Evolutionary conservation across 2,113 vertebrate genomes (phyloP), one percentile per base, ranked within the genome.

Genomic region (Piaya cayana): DNA sequence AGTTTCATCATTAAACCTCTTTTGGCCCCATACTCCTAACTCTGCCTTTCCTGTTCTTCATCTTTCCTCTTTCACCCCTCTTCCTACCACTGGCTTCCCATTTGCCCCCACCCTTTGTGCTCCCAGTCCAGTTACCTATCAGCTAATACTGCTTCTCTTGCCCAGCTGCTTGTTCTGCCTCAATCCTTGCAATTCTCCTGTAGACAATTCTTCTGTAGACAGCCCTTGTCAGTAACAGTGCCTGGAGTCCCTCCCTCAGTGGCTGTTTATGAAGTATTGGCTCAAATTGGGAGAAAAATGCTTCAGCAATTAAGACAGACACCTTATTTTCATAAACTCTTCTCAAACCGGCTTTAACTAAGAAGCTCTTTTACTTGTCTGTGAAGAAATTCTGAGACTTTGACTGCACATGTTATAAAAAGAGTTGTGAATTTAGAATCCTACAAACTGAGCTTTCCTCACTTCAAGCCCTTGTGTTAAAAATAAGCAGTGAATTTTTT

Each of bases 401-500:
- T 79, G 64, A 47, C 62, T 50, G 50, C 29, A 22, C 22, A 4
- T 36, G 26, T 78, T 91, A 53, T 18, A 83, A 86, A 90, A 62
- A 59, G 2, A 84, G n/a, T 67, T 75, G 50, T 7, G 29, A 64
- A 67, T 34, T 69, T 6, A 68, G 83, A 88, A 75, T 68, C n/a
- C 65, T 83, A 64, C 72, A 64, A 82, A 87, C 11, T 22, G 59
- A 86, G 21, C 42, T 71, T 86, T 76, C 58, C 52, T 84, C 43
- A 12, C 65, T 84, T 89, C 8, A 15, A 94, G n/a, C n/a, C 36
- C 76, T 86, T 82, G 43, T 92, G 71, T 84, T 83, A 81, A 95
- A 95, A 91, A 84, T 60, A 91, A 92, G 77, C 58, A 76, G 65
- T 64, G 64, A 79, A 92, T 89, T 68, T 72, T 39, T 39, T 87